Conservation (phyloP, 2,113 vertebrate genomes). For the Ceratotherium simum region DNA sequence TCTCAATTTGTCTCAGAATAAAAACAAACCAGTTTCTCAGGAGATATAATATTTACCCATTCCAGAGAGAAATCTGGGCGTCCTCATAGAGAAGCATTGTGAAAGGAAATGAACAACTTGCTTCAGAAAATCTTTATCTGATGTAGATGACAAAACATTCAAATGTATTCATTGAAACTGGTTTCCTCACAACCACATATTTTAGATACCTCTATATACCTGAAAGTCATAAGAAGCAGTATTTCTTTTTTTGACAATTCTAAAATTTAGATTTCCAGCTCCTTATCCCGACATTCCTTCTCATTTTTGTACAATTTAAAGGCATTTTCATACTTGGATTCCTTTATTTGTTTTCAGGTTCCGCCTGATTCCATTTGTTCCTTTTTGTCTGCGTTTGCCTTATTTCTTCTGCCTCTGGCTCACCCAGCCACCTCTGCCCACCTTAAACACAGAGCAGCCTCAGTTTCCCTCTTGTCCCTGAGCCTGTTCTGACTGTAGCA, state of each 20-base stretch:
- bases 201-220: not conserved
- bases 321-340: not conserved
- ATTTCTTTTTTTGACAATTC: slow-evolving; percentile 2
- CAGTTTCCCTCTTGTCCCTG: not conserved
- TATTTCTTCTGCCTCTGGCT: not conserved
- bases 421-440: not conserved
- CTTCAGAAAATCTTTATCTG: slow-evolving; percentile 60
- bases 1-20: slow-evolving; percentile 7
- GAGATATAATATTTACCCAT: slow-evolving; percentile 79
- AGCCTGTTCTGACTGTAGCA: accelerated
- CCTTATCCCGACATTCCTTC: not conserved
- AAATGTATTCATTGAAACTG: not conserved
- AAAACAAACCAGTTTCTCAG: slow-evolving; percentile 63
- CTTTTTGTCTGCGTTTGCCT: not conserved
- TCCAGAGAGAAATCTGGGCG: slow-evolving; percentile 61
- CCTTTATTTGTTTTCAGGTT: not conserved
- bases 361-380: not conserved
- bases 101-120: slow-evolving; percentile 72
- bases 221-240: not conserved
- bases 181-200: not conserved
- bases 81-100: slow-evolving; percentile 75
- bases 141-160: not conserved
- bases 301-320: not conserved
- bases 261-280: slow-evolving; percentile 1
- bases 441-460: not conserved